Percentiles rank a stretch among this genome's conserved stretches.
Conservation (phyloP, 2,113 vertebrate species). For the Galbula dea region DNA sequence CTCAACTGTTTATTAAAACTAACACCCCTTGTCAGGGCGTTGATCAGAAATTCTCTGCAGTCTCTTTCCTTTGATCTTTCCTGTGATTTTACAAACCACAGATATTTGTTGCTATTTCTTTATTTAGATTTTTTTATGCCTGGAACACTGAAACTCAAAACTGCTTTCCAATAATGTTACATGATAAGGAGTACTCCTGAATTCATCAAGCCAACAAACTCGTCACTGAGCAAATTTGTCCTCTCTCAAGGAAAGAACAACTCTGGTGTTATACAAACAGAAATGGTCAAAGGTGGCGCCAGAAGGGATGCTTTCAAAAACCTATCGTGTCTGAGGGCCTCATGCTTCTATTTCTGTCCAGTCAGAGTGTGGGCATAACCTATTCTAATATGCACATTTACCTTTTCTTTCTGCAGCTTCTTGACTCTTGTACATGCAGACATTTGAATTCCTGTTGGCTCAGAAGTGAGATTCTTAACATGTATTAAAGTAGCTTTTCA, state of each 20-base stretch:
- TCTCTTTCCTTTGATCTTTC: conserved; percentile 66
- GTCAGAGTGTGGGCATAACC: neutral
- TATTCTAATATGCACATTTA: conserved; percentile 63
- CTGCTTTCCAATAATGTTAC: neutral
- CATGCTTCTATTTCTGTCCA: neutral
- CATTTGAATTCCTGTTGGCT: conserved; percentile 82
- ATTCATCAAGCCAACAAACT: neutral
- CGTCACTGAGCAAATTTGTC: neutral
- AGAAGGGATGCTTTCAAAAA: conserved; percentile 11
- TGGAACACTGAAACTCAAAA: conserved; percentile 27
- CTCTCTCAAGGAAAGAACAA: neutral
- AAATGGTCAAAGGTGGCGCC: neutral
- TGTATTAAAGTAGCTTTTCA: conserved; percentile 79
- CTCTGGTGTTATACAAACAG: neutral
- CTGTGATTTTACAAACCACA: conserved; percentile 32
- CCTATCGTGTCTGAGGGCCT: neutral
- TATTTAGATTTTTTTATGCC: conserved; percentile 58
- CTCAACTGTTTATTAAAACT: conserved; percentile 78
- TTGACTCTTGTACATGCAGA: conserved; percentile 70
- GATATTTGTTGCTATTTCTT: conserved; percentile 54
- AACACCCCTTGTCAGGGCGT: conserved; percentile 70
- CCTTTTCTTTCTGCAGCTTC: conserved; percentile 73
- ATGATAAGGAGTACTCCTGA: neutral
- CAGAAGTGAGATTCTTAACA: conserved; percentile 80
- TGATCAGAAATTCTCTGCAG: conserved; percentile 67